Conservation (phyloP, 1,140 invertebrate genomes). For the Sesamia nonagrioides region DNA sequence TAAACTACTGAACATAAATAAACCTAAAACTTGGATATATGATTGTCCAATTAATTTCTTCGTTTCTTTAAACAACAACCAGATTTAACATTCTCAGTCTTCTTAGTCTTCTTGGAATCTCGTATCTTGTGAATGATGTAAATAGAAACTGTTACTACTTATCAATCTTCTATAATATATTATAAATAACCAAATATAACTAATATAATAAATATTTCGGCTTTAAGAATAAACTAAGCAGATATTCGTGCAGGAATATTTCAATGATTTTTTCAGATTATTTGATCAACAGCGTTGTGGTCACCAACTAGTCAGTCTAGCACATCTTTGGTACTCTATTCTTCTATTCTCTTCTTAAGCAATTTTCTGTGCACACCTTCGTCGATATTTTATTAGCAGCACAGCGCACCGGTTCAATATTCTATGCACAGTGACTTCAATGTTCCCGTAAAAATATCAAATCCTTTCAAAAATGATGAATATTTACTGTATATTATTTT, state of each 20-base stretch:
- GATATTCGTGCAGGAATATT: slow-evolving; percentile 45
- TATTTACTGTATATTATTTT: slow-evolving; percentile 3
- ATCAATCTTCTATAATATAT: neutral
- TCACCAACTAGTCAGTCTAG: slow-evolving; percentile 56
- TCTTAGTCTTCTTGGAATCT: neutral
- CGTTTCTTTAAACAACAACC: slow-evolving; percentile 22
- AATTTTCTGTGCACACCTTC: slow-evolving; percentile 72
- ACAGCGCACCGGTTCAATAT: slow-evolving; percentile 70
- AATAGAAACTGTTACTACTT: slow-evolving; percentile 11
- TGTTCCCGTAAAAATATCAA: slow-evolving; percentile 59
- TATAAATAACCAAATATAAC: neutral
- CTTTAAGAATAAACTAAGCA: slow-evolving; percentile 29
- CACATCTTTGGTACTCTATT: slow-evolving; percentile 69
- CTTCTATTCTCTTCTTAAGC: slow-evolving; percentile 62
- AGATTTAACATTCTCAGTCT: slow-evolving; percentile 23
- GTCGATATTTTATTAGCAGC: slow-evolving; percentile 68
- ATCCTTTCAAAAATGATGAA: slow-evolving; percentile 70
- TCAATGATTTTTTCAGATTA: slow-evolving; percentile 49
- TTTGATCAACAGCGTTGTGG: slow-evolving; percentile 47
- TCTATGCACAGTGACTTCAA: slow-evolving; percentile 71
- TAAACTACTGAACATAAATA: neutral
- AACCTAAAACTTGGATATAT: neutral
- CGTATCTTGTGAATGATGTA: slow-evolving; percentile 2
- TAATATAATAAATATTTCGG: slow-evolving; percentile 14
- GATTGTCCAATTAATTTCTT: neutral